Percentiles rank a stretch among this genome's conserved stretches.
These are phyloP conservation scores for Tenthredo mesomela DNA, from an alignment of 2,888 invertebrate species.

Conservation along the genomic window DNA sequence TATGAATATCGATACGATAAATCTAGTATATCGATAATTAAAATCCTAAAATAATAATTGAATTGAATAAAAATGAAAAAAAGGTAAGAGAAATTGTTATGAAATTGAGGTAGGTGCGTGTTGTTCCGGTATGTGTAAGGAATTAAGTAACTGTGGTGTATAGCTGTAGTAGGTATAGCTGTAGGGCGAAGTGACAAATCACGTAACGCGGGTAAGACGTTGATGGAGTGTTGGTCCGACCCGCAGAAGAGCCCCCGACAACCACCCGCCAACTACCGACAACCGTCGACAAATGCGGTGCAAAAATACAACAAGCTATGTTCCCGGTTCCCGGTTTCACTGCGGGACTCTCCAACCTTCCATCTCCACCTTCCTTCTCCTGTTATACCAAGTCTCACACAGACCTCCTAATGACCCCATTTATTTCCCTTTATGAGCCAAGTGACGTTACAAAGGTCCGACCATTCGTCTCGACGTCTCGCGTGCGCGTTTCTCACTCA, in stretches of 20 bases:
- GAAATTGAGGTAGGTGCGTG: too few species aligned
- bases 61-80: too few species aligned
- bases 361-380: not conserved
- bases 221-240: conserved; percentile 73
- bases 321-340: not conserved
- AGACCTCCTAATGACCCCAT: conserved; percentile 77
- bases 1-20: too few species aligned
- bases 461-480: conserved; percentile 53
- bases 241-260: conserved; percentile 43
- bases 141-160: not conserved
- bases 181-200: conserved; percentile 62
- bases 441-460: conserved; percentile 76
- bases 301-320: conserved; percentile 77
- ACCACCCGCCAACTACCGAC: conserved; percentile 65
- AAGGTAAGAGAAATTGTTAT: too few species aligned
- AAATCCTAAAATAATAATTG: too few species aligned
- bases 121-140: conserved; percentile 6
- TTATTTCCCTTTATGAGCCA: conserved; percentile 78
- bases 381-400: conserved; percentile 3
- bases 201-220: conserved; percentile 70
- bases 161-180: too few species aligned
- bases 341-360: not conserved
- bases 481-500: conserved; percentile 8
- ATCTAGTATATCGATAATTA: too few species aligned
- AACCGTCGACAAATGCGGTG: conserved; percentile 77